These are phyloP conservation scores for Anorthoa munda DNA, from an alignment of 2,888 invertebrate genomes.

Conservation along the genomic window DNA sequence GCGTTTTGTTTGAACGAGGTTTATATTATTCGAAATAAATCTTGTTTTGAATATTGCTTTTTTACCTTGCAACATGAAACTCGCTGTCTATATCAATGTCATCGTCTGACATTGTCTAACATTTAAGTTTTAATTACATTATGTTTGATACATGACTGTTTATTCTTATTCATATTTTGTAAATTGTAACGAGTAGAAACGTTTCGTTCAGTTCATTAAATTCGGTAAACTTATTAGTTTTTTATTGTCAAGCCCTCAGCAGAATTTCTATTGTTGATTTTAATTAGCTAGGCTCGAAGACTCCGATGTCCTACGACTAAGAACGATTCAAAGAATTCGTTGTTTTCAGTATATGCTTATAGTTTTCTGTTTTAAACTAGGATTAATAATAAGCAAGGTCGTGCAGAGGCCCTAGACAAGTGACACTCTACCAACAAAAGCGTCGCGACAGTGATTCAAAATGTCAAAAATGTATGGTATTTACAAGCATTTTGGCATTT, in stretches of 20 bases:
- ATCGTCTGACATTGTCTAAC: background rate
- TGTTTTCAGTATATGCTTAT: too few species aligned
- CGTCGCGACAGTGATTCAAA: too few species aligned
- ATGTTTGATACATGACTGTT: background rate
- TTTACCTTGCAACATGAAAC: constrained; percentile 19
- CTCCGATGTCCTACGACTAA: too few species aligned
- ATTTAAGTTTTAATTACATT: background rate
- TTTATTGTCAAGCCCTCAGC: background rate
- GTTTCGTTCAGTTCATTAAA: background rate
- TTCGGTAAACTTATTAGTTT: background rate
- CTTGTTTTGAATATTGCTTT: too few species aligned
- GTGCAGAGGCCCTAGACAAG: too few species aligned
- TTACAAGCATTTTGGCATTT: too few species aligned
- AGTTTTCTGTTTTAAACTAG: too few species aligned
- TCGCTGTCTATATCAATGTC: constrained; percentile 8
- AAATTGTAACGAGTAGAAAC: background rate
- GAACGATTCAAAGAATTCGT: too few species aligned
- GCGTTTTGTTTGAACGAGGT: background rate
- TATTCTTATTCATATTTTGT: too few species aligned
- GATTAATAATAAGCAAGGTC: too few species aligned
- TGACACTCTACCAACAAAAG: too few species aligned
- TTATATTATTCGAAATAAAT: background rate
- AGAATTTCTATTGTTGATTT: background rate
- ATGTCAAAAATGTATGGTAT: too few species aligned
- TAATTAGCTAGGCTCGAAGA: background rate